Evolutionary conservation across 2,888 invertebrate genomes (phyloP).

Genomic region (Volucella inflata): DNA sequence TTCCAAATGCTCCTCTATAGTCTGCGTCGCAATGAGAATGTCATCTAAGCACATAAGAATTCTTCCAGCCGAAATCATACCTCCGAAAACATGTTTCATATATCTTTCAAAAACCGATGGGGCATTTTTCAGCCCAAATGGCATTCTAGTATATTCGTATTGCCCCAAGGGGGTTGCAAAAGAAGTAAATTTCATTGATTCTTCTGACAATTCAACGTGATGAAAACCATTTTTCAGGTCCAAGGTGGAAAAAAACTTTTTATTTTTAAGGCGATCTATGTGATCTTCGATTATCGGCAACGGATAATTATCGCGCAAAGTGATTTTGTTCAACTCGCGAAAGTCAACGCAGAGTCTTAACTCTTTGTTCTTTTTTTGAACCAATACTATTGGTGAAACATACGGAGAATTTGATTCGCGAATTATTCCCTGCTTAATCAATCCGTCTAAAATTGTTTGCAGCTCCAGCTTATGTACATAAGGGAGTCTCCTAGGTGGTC

Average conservation of each 20-base stretch:
- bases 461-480: conserved; percentile 32
- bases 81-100: conserved; percentile 66
- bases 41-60: conserved; percentile 76
- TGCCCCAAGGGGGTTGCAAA: conserved; percentile 11
- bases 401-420: neutral
- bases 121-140: conserved; percentile 14
- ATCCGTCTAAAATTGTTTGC: conserved; percentile 9
- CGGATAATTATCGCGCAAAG: neutral
- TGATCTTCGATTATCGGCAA: neutral
- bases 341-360: neutral
- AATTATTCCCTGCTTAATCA: neutral
- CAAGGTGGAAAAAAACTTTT: conserved; percentile 72
- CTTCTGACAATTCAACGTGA: conserved; percentile 41
- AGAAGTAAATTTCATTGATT: conserved; percentile 35
- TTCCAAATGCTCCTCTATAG: conserved; percentile 29
- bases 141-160: conserved; percentile 19
- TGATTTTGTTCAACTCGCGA: neutral
- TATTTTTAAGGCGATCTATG: conserved; percentile 40
- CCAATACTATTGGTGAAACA: no score
- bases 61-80: conserved; percentile 50
- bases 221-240: conserved; percentile 75
- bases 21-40: conserved; percentile 37
- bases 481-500: conserved; percentile 26
- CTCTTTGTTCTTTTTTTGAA: neutral
- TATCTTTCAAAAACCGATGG: conserved; percentile 68